Conservation (phyloP, 1,140 invertebrate genomes). For the Pristionchus pacificus region DNA sequence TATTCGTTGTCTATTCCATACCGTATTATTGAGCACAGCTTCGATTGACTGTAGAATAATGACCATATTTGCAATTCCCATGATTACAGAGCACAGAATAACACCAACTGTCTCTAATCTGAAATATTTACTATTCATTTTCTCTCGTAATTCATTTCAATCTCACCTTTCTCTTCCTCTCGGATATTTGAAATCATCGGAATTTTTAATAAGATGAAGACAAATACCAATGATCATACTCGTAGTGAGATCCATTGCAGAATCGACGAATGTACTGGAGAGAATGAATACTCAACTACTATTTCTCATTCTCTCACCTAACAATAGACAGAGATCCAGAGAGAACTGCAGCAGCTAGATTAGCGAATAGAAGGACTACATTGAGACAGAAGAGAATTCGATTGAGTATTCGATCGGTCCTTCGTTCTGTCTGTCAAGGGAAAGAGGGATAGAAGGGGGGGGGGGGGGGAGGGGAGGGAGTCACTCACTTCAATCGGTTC, state of each 20-base stretch:
- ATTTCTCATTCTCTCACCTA: conserved; percentile 33
- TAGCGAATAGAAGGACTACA: conserved; percentile 26
- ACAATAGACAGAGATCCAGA: conserved; percentile 37
- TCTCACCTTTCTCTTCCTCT: conserved; percentile 28
- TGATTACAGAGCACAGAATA: conserved; percentile 37
- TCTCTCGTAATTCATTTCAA: not conserved
- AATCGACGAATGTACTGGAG: conserved; percentile 41
- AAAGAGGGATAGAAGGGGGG: not conserved
- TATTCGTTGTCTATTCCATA: conserved; percentile 12
- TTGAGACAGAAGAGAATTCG: conserved; percentile 19
- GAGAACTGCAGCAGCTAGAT: conserved; percentile 29
- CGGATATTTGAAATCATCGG: conserved; percentile 34
- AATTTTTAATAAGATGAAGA: conserved; percentile 25
- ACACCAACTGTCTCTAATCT: conserved; percentile 35
- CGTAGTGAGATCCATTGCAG: conserved; percentile 37
- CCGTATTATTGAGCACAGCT: conserved; percentile 24
- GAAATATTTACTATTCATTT: not conserved
- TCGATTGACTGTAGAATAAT: conserved; percentile 39
- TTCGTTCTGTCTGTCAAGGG: conserved; percentile 13
- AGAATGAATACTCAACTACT: not conserved
- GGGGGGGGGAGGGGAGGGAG: not conserved
- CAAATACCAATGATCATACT: conserved; percentile 30
- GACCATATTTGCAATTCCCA: conserved; percentile 40
- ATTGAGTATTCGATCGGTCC: conserved; percentile 18
- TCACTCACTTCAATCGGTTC: conserved; percentile 56